phyloP scores from a whole-genome alignment of 2,113 vertebrate genomes.

The Peromyscus maniculatus region DNA sequence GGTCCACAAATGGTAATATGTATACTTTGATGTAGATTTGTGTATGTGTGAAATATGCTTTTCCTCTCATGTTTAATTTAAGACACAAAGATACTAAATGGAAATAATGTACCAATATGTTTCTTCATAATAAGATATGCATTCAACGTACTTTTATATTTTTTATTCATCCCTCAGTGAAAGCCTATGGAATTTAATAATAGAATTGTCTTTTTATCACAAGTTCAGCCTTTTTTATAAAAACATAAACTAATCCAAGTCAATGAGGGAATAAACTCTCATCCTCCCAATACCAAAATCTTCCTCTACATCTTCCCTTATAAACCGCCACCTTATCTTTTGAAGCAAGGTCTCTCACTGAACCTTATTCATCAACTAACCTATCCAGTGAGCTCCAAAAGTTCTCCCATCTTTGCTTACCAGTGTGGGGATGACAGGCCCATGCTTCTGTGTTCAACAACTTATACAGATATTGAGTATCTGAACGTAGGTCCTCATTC shows the following conservation, averaged over 20 bases:
- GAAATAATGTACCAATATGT: neutral
- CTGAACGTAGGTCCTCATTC: neutral
- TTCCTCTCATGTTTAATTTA: neutral
- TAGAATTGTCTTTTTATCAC: neutral
- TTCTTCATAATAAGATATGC: neutral
- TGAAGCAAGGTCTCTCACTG: neutral
- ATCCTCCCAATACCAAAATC: neutral
- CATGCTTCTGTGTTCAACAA: neutral
- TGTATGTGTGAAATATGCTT: neutral
- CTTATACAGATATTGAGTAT: neutral
- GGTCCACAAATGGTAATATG: neutral
- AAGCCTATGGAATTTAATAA: neutral
- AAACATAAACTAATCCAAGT: neutral
- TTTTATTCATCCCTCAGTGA: neutral
- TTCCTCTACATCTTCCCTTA: neutral
- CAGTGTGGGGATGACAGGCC: neutral
- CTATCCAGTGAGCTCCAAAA: neutral
- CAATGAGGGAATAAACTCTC: neutral
- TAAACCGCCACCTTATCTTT: neutral
- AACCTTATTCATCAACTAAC: neutral
- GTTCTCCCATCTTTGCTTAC: neutral
- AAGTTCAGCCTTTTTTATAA: neutral
- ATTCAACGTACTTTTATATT: conserved; percentile 28
- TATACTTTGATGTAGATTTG: neutral
- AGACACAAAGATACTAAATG: conserved; percentile 13